phyloP scores from a whole-genome alignment of 1,140 invertebrate species.

The Caenorhabditis elegans region DNA sequence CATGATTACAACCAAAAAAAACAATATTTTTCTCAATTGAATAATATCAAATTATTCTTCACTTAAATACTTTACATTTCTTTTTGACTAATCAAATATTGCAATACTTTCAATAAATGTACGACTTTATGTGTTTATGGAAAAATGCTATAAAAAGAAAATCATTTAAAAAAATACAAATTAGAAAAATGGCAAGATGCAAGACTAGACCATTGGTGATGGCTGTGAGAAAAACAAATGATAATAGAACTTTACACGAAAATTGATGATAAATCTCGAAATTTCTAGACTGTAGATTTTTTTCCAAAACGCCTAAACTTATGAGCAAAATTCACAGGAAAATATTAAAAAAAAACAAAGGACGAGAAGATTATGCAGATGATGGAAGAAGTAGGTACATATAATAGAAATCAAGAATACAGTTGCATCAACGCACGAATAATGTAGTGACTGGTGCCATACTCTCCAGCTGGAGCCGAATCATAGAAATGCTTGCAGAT shows the following conservation, averaged over 20 bases:
- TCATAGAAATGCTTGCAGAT: slow-evolving; percentile 98
- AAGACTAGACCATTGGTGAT: slow-evolving; percentile 28
- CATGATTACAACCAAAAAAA: not conserved
- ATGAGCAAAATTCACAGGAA: not conserved
- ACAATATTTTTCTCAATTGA: no score
- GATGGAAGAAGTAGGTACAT: no score
- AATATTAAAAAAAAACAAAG: not conserved
- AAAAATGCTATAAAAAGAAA: not conserved
- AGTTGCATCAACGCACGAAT: slow-evolving; percentile 55
- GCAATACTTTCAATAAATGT: not conserved
- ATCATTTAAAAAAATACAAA: not conserved
- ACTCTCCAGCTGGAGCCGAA: slow-evolving; percentile 91
- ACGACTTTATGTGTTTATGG: no score
- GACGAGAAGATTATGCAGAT: no score
- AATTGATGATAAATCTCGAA: no score
- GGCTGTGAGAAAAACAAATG: no score
- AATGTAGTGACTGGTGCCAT: slow-evolving; percentile 95
- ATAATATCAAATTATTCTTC: slow-evolving; percentile 9
- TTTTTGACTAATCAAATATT: not conserved
- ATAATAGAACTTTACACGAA: not conserved
- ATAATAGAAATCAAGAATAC: not conserved
- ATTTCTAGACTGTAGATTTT: no score
- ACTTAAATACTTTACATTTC: not conserved
- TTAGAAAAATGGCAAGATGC: slow-evolving; percentile 3
- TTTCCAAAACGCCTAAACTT: not conserved